Evolutionary conservation across 2,113 vertebrate species (phyloP).

Genomic region (Burhinus bistriatus): DNA sequence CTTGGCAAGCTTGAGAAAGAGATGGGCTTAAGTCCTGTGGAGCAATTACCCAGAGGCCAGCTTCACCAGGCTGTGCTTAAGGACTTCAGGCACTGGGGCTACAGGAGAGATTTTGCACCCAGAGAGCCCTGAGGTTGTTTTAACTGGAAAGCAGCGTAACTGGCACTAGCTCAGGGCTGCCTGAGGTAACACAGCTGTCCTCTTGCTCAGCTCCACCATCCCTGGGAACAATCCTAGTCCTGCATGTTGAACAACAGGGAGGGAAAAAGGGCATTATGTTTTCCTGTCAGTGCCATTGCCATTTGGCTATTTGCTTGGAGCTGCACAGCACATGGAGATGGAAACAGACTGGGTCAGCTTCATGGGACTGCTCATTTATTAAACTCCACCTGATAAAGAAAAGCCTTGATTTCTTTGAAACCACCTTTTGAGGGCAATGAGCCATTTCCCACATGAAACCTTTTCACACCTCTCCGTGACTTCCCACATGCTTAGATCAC

Average conservation of each 20-base stretch:
- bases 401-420: neutral
- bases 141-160: neutral
- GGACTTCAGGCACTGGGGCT: neutral
- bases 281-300: neutral
- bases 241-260: neutral
- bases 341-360: neutral
- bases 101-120: neutral
- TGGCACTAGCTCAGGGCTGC: neutral
- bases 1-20: neutral
- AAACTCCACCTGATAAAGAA: neutral
- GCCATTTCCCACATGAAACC: neutral
- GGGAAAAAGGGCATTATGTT: neutral
- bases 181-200: neutral
- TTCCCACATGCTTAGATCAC: neutral
- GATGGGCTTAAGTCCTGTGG: neutral
- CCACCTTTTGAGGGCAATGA: rapidly evolving
- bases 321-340: neutral
- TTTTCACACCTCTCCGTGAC: neutral
- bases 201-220: neutral
- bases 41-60: neutral
- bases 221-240: neutral
- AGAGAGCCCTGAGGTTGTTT: neutral
- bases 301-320: neutral
- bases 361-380: neutral
- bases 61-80: neutral